A percentile compares a stretch with the other conserved stretches of the same genome.
Conservation (phyloP, 2,888 invertebrate genomes). For the Agonopterix subpropinquella region DNA sequence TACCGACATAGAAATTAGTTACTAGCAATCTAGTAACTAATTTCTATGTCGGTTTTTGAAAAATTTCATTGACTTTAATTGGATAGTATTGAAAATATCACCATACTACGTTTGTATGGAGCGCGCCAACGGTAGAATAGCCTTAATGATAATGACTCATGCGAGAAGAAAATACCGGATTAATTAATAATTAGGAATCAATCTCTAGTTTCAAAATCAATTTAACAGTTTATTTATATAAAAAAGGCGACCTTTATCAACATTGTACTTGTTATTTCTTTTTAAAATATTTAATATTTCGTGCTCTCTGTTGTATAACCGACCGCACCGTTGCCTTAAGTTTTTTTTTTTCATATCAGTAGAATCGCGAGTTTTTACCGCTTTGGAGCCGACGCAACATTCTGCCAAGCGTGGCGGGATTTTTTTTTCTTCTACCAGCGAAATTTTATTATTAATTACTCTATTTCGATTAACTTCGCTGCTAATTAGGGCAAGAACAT, state of each 20-base stretch:
- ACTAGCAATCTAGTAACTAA: too few relatives aligned
- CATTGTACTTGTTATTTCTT: background rate
- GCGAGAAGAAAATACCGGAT: too few relatives aligned
- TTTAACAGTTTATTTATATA: background rate
- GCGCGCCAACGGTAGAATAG: too few relatives aligned
- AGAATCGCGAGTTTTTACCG: slow-evolving; percentile 14
- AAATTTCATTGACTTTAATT: too few relatives aligned
- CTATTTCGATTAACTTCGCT: slow-evolving; percentile 11
- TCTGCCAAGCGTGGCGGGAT: slow-evolving; percentile 4
- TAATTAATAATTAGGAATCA: background rate
- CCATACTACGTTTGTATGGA: too few relatives aligned
- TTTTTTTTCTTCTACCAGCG: slow-evolving; percentile 5
- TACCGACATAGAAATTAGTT: too few relatives aligned
- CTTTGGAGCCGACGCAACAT: slow-evolving; percentile 6
- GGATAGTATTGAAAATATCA: too few relatives aligned
- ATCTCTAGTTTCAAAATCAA: background rate
- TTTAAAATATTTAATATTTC: slow-evolving; percentile 20
- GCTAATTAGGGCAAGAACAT: slow-evolving; percentile 13
- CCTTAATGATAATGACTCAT: too few relatives aligned
- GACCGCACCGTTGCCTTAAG: slow-evolving; percentile 18
- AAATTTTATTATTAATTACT: slow-evolving; percentile 12
- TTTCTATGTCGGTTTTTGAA: too few relatives aligned
- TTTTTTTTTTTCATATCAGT: slow-evolving; percentile 15
- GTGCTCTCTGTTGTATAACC: slow-evolving; percentile 21
- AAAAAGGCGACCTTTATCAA: background rate